Base-by-base conservation (phyloP, 2,797 vertebrate species). In the Scyliorhinus canicula region DNA sequence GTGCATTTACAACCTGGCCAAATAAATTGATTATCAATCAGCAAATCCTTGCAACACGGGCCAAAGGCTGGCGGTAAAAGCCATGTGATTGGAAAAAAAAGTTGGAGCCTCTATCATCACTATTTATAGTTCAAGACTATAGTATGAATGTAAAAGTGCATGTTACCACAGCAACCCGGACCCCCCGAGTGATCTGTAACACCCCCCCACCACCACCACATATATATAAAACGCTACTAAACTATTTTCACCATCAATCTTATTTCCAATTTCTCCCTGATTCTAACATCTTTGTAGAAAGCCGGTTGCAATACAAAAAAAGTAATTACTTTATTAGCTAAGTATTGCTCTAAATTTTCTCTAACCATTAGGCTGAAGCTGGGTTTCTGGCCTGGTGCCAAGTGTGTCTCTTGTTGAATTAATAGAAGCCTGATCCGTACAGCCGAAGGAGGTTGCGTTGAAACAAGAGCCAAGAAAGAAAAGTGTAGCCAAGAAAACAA, bases 401-500 rank as follows among this genome's bases (percentile, higher is more conserved):
- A 57, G 31, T 57, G 7, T 60, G 85, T 60, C 40, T 44, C 44
- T 44, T 65, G n/a, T 11, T 91, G n/a, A 40, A 65, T 63, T 44
- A 65, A 91, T 63, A 19, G 16, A 40, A 91, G 88, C n/a, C 60
- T 91, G 21, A 44, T 63, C 88, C 57, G 65, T 19, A 7, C 8
- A 65, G n/a, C n/a, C 60, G 57, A 91, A 65, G 55, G n/a, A 63
- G n/a, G 88, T 91, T 44, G 57, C 44, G n/a, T 63, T 6, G 21
- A 44, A 91, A 65, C 24, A 91, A 91, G n/a, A n/a, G 88, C 88
- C 88, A 91, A 63, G 57, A 44, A 44, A 63, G 57, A 91, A 44
- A 91, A 44, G 57, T 1, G 24, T 40, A 40, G 57, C 79, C 40
- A 82, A 44, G 50, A 52, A 50, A 63, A 90, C 86, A 57, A 63